A percentile compares a stretch with the other conserved stretches of the same genome.
phyloP scores from a whole-genome alignment of 2,888 invertebrate genomes.

The Andrena minutula region DNA sequence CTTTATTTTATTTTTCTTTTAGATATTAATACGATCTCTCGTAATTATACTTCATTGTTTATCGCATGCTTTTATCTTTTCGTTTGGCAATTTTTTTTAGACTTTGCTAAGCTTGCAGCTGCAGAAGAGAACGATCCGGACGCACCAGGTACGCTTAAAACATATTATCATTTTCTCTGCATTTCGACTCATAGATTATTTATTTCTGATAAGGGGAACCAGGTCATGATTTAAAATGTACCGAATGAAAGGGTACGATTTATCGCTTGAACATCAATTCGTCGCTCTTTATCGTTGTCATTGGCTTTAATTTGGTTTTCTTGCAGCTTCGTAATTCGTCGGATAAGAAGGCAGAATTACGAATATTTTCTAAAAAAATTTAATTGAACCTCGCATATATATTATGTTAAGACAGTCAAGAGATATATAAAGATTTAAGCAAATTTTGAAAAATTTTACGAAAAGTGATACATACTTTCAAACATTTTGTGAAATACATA shows the following conservation, averaged over 20 bases:
- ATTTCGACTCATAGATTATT: background rate
- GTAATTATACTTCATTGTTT: constrained; percentile 67
- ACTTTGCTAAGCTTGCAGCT: constrained; percentile 84
- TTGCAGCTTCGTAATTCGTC: background rate
- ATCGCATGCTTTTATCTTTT: constrained; percentile 83
- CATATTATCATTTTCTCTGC: constrained; percentile 28
- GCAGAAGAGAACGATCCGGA: constrained; percentile 80
- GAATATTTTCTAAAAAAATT: too few species aligned
- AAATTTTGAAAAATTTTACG: too few species aligned
- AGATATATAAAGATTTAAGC: too few species aligned
- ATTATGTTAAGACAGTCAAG: too few species aligned
- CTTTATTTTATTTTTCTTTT: constrained; percentile 34
- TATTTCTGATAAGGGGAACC: background rate
- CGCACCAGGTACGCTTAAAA: constrained; percentile 77
- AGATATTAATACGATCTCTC: constrained; percentile 54
- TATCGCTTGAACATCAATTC: background rate
- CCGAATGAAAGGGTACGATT: background rate
- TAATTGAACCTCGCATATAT: too few species aligned
- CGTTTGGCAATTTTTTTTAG: constrained; percentile 82
- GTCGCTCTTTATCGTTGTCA: background rate
- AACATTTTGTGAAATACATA: too few species aligned
- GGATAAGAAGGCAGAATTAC: background rate
- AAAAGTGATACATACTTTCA: too few species aligned
- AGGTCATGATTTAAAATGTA: background rate
- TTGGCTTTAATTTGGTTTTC: background rate